Evolutionary conservation across 2,797 vertebrate species (phyloP).

Genomic region (Rhincodon typus): DNA sequence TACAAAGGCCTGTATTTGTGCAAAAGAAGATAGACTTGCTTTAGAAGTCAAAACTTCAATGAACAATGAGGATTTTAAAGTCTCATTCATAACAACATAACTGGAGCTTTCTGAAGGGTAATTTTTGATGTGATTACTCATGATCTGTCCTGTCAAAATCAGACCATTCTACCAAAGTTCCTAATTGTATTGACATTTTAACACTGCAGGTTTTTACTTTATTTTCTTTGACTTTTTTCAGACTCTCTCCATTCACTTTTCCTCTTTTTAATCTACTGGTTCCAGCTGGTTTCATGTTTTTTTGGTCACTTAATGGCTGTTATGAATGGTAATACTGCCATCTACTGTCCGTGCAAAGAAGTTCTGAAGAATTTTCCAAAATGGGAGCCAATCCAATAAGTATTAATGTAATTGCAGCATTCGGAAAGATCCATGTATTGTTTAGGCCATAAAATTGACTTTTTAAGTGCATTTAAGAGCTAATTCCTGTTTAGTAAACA

Average conservation of each 20-base stretch:
- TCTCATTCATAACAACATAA: not conserved
- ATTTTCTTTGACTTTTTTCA: not conserved
- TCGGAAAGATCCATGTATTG: not conserved
- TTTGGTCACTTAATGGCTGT: not conserved
- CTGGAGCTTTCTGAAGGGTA: not conserved
- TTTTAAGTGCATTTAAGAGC: not conserved
- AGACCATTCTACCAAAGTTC: not conserved
- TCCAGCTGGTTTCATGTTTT: not conserved
- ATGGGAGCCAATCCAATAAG: not conserved
- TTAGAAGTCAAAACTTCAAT: not conserved
- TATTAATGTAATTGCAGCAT: not conserved
- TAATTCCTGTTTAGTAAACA: not conserved
- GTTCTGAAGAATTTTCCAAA: not conserved
- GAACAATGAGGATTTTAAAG: not conserved
- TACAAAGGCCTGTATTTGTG: not conserved
- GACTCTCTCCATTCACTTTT: not conserved
- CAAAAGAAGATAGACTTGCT: not conserved
- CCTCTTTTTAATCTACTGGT: not conserved
- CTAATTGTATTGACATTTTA: not conserved
- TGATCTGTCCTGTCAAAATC: not conserved
- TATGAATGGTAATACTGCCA: constrained; percentile 33
- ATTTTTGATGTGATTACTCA: not conserved
- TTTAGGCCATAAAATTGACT: not conserved
- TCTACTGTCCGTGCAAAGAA: not conserved
- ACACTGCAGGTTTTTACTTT: not conserved